These are phyloP conservation scores for Tangara arthus DNA, from an alignment of 2,797 vertebrate genomes.

Conservation along the genomic window DNA sequence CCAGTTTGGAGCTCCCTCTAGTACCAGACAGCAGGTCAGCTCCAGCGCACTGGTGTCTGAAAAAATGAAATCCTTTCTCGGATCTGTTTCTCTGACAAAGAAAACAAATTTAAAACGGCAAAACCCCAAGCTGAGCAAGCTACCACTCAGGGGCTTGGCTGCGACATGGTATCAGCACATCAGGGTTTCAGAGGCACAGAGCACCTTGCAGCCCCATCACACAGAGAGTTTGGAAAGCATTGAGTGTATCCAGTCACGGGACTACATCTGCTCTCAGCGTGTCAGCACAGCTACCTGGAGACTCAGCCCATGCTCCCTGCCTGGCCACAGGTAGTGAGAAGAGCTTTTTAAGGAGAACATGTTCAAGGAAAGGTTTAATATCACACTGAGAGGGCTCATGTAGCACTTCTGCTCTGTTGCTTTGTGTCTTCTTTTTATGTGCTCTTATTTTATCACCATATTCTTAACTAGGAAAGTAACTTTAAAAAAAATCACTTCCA, in stretches of 20 bases:
- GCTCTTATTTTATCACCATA: neutral
- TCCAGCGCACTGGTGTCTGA: fast-evolving
- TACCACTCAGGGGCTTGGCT: neutral
- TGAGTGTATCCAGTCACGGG: neutral
- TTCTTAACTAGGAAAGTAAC: neutral
- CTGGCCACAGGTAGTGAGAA: neutral
- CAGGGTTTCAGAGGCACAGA: neutral
- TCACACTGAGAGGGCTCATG: neutral
- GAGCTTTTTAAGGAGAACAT: neutral
- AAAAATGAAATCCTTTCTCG: neutral
- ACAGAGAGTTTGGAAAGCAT: neutral
- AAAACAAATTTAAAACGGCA: neutral
- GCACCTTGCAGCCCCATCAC: neutral
- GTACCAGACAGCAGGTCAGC: neutral
- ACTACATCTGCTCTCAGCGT: fast-evolving
- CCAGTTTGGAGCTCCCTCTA: neutral
- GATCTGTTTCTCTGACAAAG: neutral
- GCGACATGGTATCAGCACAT: fast-evolving
- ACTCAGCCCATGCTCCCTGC: neutral
- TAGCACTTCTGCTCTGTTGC: neutral
- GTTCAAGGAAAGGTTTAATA: neutral
- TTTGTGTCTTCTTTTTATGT: neutral
- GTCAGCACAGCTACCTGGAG: neutral
- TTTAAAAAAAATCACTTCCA: neutral
- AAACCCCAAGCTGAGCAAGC: neutral